Conservation (phyloP, 37 sponge, comb jelly and placozoan species). For the Hexactinellida sp. region DNA sequence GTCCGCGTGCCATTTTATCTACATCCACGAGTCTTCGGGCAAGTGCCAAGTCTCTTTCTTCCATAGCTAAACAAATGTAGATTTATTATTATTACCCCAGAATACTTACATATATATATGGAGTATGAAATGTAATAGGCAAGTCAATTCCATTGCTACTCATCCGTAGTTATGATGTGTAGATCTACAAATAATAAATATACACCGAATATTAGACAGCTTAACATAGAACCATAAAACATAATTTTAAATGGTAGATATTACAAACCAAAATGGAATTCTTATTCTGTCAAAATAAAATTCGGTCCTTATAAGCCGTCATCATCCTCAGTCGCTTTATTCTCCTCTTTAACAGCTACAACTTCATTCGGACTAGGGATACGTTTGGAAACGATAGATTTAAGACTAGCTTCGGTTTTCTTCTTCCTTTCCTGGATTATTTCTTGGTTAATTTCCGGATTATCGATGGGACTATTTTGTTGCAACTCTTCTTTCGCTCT, state of each 20-base stretch:
- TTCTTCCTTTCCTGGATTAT: background rate
- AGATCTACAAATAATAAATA: too few species aligned
- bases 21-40: slow-evolving; percentile 5
- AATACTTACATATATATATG: too few species aligned
- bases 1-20: background rate
- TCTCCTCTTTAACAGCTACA: background rate
- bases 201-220: too few species aligned
- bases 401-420: background rate
- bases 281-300: too few species aligned
- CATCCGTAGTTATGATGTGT: too few species aligned
- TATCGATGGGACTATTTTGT: background rate
- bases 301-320: background rate
- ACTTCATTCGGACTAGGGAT: slow-evolving; percentile 4
- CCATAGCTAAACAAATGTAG: background rate
- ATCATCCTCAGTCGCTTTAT: background rate
- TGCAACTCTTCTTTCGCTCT: background rate
- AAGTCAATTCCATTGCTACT: too few species aligned
- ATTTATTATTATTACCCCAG: too few species aligned
- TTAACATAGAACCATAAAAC: too few species aligned
- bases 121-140: too few species aligned
- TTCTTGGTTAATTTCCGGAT: background rate
- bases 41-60: background rate
- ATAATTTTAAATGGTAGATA: too few species aligned
- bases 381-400: background rate
- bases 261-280: too few species aligned